A percentile compares a stretch with the other conserved stretches of the same genome.
Evolutionary conservation across 2,797 vertebrate genomes (phyloP).

Genomic region (Pseudochaenichthys georgianus): DNA sequence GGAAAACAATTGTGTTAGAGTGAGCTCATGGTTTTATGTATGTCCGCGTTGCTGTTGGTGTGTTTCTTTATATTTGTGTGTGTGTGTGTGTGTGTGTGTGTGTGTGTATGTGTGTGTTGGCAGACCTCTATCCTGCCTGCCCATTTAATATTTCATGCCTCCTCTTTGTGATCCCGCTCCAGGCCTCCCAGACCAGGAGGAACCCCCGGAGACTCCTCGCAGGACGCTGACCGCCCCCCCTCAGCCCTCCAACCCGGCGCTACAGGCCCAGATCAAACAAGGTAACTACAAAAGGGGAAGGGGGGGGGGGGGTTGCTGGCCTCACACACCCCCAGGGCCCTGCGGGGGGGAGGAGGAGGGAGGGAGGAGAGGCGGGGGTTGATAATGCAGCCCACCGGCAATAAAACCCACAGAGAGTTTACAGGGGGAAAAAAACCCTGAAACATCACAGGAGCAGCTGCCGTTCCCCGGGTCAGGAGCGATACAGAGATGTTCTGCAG

Average conservation of each 20-base stretch:
- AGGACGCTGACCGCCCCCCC: slow-evolving; percentile 80
- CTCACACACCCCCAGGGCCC: slow-evolving; percentile 63
- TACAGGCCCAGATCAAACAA: slow-evolving; percentile 98
- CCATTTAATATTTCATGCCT: slow-evolving; percentile 83
- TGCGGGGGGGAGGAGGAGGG: slow-evolving; percentile 50
- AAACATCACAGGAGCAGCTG: slow-evolving; percentile 57
- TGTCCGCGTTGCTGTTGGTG: slow-evolving; percentile 15
- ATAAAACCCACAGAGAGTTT: slow-evolving; percentile 64
- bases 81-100: slow-evolving; percentile 9
- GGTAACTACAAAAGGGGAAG: slow-evolving; percentile 87
- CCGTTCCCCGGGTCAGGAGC: slow-evolving; percentile 40
- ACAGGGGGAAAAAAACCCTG: neutral
- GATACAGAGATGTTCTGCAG: slow-evolving; percentile 41
- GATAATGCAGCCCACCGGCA: slow-evolving; percentile 70
- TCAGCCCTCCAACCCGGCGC: slow-evolving; percentile 85
- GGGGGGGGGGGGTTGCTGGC: slow-evolving; percentile 60
- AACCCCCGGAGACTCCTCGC: slow-evolving; percentile 90
- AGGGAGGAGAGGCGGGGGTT: slow-evolving; percentile 31
- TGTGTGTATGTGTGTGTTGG: slow-evolving; percentile 4
- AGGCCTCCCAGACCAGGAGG: slow-evolving; percentile 94
- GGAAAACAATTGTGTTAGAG: slow-evolving; percentile 9
- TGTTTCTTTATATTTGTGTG: slow-evolving; percentile 34
- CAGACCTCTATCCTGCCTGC: slow-evolving; percentile 39
- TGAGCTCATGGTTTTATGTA: slow-evolving; percentile 23
- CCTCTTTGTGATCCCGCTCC: slow-evolving; percentile 79